Percentiles rank a stretch among this genome's conserved stretches.
Conservation (phyloP, 2,113 vertebrate genomes). For the Diadophis punctatus region DNA sequence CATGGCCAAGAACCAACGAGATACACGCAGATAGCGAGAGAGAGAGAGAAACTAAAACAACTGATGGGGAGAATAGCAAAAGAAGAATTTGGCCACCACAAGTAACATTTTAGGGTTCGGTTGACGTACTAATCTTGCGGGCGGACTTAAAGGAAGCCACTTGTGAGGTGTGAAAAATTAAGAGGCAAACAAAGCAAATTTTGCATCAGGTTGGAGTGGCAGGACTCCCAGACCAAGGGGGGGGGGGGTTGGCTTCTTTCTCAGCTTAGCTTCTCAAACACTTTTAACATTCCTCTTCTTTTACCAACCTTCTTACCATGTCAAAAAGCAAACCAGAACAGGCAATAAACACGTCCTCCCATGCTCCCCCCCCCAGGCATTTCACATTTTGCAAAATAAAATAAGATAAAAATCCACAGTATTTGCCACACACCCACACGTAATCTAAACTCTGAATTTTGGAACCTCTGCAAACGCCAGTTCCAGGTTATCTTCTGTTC, state of each 20-base stretch:
- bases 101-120: conserved; percentile 64
- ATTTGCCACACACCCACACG: neutral
- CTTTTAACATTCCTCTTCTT: conserved; percentile 61
- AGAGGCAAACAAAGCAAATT: neutral
- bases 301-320: conserved; percentile 20
- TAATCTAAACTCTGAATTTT: no score
- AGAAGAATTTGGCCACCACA: conserved; percentile 45
- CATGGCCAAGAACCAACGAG: neutral
- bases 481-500: neutral
- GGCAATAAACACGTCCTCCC: neutral
- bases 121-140: conserved; percentile 63
- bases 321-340: conserved; percentile 31
- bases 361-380: neutral
- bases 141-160: conserved; percentile 65
- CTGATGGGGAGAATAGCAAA: neutral
- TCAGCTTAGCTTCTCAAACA: conserved; percentile 56
- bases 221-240: conserved; percentile 5
- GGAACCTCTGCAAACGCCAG: no score
- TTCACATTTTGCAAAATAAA: neutral
- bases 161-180: conserved; percentile 39
- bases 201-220: conserved; percentile 41
- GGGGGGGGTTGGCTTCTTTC: neutral
- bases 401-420: no score
- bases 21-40: no score
- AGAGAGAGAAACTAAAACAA: neutral